A percentile compares a stretch with the other conserved stretches of the same genome.
Conservation (phyloP, 2,113 vertebrate species). For the Nothoprocta pentlandii region DNA sequence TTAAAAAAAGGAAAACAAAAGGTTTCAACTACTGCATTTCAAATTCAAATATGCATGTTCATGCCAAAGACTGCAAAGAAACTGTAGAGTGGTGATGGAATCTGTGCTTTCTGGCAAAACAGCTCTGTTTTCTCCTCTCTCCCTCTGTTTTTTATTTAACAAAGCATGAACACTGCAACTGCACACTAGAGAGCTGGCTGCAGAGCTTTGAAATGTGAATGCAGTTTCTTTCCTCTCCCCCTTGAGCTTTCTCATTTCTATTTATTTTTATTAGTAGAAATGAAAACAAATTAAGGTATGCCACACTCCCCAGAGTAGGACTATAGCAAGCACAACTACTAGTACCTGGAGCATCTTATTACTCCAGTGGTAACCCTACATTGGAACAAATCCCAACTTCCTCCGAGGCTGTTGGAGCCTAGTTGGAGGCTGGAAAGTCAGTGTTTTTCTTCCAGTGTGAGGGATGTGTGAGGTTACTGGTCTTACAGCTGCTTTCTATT, state of each 20-base stretch:
- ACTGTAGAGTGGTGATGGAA: background rate
- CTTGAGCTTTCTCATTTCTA: conserved; percentile 47
- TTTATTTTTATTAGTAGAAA: conserved; percentile 76
- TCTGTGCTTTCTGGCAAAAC: conserved; percentile 37
- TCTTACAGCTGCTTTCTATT: background rate
- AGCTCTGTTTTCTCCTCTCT: background rate
- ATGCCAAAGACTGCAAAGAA: background rate
- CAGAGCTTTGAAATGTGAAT: conserved; percentile 38
- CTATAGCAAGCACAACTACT: conserved; percentile 10
- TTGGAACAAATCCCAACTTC: conserved; percentile 4
- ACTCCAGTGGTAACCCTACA: background rate
- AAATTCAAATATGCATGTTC: conserved; percentile 13
- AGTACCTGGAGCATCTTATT: conserved; percentile 9
- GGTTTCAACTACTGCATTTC: conserved; percentile 34
- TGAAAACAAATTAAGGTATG: conserved; percentile 66
- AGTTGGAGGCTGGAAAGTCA: background rate
- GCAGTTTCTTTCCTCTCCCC: conserved; percentile 29
- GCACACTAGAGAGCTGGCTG: background rate
- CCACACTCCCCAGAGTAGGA: conserved; percentile 17
- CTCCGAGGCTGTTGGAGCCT: background rate
- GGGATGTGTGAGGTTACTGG: background rate
- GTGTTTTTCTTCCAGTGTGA: background rate
- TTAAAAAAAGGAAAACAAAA: conserved; percentile 28
- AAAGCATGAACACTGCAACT: conserved; percentile 47
- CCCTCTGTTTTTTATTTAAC: conserved; percentile 58